Evolutionary conservation across 37 sponge, comb jelly and placozoan species (phyloP).

Genomic region (Cliona cf. orientalis): DNA sequence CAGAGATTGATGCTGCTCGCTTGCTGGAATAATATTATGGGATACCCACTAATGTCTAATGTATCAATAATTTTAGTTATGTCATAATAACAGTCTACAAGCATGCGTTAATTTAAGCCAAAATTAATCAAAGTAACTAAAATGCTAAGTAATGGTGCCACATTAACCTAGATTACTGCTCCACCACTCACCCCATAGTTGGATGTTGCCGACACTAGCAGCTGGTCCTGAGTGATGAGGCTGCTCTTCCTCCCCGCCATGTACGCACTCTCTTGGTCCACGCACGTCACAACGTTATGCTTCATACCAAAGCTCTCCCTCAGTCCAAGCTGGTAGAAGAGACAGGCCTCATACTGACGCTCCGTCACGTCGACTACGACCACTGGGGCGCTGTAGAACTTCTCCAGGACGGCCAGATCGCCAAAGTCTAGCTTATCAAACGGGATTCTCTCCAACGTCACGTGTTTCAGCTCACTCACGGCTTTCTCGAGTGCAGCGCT

Average conservation of each 20-base stretch:
- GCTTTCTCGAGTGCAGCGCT: constrained; percentile 50
- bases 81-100: background rate
- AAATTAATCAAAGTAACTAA: background rate
- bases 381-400: constrained; percentile 75
- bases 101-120: background rate
- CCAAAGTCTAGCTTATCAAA: constrained; percentile 84
- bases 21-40: no score
- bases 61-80: background rate
- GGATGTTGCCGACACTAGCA: no score
- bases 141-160: background rate
- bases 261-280: constrained; percentile 48
- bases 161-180: background rate
- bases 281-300: constrained; percentile 73
- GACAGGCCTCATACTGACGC: constrained; percentile 49
- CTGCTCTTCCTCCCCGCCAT: constrained; percentile 26
- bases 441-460: constrained; percentile 37
- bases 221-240: background rate
- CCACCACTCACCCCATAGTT: constrained; percentile 9
- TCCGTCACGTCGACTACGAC: constrained; percentile 79
- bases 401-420: constrained; percentile 63
- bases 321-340: constrained; percentile 83
- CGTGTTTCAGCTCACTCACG: constrained; percentile 18
- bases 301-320: constrained; percentile 79
- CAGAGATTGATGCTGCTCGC: no score
- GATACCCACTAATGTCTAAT: no score